A percentile compares a stretch with the other conserved stretches of the same genome.
Conservation (phyloP, 2,797 vertebrate genomes). For the Malurus splendens region DNA sequence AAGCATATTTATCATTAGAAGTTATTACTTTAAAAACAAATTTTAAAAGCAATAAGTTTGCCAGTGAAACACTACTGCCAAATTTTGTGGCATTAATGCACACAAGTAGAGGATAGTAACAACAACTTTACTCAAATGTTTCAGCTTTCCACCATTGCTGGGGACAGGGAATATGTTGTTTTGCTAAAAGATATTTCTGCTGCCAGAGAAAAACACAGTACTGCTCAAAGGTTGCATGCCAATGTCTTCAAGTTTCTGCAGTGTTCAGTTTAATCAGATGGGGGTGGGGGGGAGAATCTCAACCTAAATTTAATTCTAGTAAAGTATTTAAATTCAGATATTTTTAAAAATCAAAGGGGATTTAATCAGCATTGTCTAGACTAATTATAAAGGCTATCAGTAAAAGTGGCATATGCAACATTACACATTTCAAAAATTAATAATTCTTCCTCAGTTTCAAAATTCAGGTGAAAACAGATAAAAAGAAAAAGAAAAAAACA, state of each 20-base stretch:
- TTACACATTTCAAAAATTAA: neutral
- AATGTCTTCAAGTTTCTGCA: neutral
- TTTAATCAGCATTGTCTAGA: neutral
- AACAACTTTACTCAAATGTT: neutral
- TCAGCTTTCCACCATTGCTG: neutral
- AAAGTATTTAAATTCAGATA: neutral
- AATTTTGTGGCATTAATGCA: neutral
- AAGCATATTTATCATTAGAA: neutral
- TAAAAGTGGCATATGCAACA: neutral
- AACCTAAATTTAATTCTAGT: neutral
- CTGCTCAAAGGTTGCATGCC: neutral
- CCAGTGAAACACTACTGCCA: neutral
- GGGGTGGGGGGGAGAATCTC: rapidly evolving
- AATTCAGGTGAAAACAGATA: neutral
- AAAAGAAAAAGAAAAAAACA: neutral
- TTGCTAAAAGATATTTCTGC: neutral
- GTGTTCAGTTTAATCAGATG: neutral
- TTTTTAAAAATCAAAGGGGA: neutral
- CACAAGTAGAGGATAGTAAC: neutral
- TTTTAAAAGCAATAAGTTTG: neutral
- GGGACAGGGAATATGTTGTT: neutral
- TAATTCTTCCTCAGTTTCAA: neutral
- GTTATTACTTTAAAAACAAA: neutral
- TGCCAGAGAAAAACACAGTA: neutral
- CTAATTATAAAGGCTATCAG: neutral